Base-by-base conservation (phyloP, 2,888 invertebrate species). In the Ceramica pisi region DNA sequence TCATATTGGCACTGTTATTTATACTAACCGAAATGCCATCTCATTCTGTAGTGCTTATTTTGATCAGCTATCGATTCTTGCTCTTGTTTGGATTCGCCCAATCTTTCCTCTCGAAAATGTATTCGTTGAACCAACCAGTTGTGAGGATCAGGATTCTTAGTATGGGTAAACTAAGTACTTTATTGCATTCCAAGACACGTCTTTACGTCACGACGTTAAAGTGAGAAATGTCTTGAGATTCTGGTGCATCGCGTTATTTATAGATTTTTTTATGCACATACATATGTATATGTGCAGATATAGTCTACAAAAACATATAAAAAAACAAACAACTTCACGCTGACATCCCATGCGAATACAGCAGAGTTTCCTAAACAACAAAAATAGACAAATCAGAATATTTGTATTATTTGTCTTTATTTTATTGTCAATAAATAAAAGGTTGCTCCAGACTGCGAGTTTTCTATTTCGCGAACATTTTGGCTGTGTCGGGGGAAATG, bases 381-480 rank as follows among this genome's bases (percentile, higher is more conserved):
- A 66, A 31, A 72, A 72, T 41, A 71, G 71, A 35, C 67, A 73
- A 74, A 74, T 74, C 59, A 1, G 38, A 76, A 74, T 83, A 73
- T 78, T 74, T 78, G 41, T 51, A 76, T 72, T 83, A 73, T 78
- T 74, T 78, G 41, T 51, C 44, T 66, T 31, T 67, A 71, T 78
- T 77, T 78, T 71, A 72, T 69, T 78, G 73, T 67, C 71, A 70
- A 83, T 78, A 74, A 74, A 83, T 75, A 72, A 66, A 80, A 61
- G 67, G 51, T 61, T 59, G 53, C 68, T 59, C 48, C 62, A n/a
- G n/a, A n/a, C n/a, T 56, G 26, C 9, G 56, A 76, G 67, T 76
- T 85, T 85, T 85, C 69, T 75, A 77, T 82, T 81, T 71, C 63
- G 59, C 65, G 71, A 65, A 81, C 73, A 75, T 82, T 68, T 63